Evolutionary conservation across 2,797 vertebrate genomes (phyloP), one percentile per base, ranked within the genome.

Genomic region (Oceanodroma leucorhoa): DNA sequence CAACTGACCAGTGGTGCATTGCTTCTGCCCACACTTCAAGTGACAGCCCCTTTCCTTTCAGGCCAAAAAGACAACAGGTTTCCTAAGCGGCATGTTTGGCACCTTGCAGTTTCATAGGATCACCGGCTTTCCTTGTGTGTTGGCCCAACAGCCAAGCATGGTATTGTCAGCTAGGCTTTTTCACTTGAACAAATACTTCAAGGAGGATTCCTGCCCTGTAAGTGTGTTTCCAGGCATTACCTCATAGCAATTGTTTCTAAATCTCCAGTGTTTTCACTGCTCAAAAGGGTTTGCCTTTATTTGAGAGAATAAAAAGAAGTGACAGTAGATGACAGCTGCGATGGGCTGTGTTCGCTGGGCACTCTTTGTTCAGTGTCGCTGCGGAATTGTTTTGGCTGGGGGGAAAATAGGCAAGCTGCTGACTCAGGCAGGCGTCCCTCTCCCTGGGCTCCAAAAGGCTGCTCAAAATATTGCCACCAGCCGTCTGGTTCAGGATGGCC

Each of bases 321-420:
- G 96, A 93, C 96, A 94, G 92, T 79, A 77, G 94, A 85, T 96
- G 97, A 95, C 96, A 97, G 97, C 95, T 97, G 90, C 92, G 90
- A 48, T 83, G 92, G 94, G 90, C 84, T 95, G 89, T 62, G 45
- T 96, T 95, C 61, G 94, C 71, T 87, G 82, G 90, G 72, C 69
- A 40, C 61, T 11, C 73, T 43, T 85, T 89, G 91, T 82, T 91
- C 75, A 22, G 40, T 11, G 61, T 89, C 18, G 18, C 89, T 91
- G 62, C 66, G 7, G 67, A 95, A 85, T 89, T 88, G 11, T 69
- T 77, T 93, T 92, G 94, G 92, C 93, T 38, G 30, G 32, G 58
- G 38, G 26, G 61, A 76, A 91, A 67, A 77, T 10, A 73, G 67
- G 71, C 58, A 79, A 96, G 73, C 58, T 4, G 15, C 77, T 93